Base-by-base conservation (phyloP, 2,113 vertebrate species). In the Bagarius yarrelli region DNA sequence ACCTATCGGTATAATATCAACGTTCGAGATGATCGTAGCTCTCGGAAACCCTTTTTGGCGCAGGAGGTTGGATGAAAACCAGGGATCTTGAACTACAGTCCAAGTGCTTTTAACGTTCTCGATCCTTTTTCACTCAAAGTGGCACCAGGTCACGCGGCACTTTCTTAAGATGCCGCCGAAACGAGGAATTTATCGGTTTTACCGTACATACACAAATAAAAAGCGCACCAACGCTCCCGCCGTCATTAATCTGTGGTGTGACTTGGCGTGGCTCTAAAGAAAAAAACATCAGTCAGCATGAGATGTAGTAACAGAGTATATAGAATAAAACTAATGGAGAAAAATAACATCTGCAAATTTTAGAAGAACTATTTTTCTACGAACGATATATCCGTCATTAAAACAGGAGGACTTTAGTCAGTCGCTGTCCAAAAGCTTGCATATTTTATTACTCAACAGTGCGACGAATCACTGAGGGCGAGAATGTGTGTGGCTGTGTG, bases 41-140 rank as follows among this genome's bases (percentile, higher is more conserved):
- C 61, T 79, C 70, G 69, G 81, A 71, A 83, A 71, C 86, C 81
- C 79, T 53, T 50, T 77, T 55, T 50, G 78, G 30, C 15, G 66
- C 4, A 81, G 83, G 36, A 53, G 67, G 64, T 56, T 36, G 56
- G 63, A 9, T 77, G 61, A 50, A 77, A 81, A 79, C 71, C 72
- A 72, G 66, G 47, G 6, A 40, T 47, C 5, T 9, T 47, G 44
- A 82, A 78, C 79, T 79, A 66, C 53, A 83, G 67, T 85, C 80
- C 84, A 86, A 86, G 83, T 87, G 91, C 85, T 88, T 89, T 87
- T 78, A 76, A 83, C 18, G 60, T 80, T 47, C 36, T 64, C 61
- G 40, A 73, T 52, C 60, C 25, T 82, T 61, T 47, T 53, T 21
- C 25, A 59, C 27, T 47, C 60, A 25, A 52, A 80, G 59, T 81